Conservation (phyloP, 1,140 invertebrate genomes). For the Drosophila navojoa region DNA sequence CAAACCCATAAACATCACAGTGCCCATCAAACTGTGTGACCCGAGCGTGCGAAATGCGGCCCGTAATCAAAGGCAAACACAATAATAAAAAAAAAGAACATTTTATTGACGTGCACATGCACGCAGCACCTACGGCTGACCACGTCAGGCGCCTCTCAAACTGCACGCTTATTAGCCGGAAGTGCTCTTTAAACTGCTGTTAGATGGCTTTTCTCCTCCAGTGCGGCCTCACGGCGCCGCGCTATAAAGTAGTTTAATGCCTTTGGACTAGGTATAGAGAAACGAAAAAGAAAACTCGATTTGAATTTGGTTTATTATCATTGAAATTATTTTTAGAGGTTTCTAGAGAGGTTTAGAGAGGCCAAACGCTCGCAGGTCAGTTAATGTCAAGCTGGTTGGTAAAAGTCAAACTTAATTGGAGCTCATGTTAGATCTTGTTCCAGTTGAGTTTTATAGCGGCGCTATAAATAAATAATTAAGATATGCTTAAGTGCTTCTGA, state of each 20-base stretch:
- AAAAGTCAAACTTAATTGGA: not conserved
- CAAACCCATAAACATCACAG: constrained; percentile 55
- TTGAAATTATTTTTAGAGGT: not conserved
- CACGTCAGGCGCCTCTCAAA: constrained; percentile 13
- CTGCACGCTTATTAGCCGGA: constrained; percentile 38
- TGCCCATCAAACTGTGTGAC: constrained; percentile 65
- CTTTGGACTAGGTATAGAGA: not conserved
- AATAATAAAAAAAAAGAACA: constrained; percentile 54
- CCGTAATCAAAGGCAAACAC: constrained; percentile 58
- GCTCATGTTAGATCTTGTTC: too few species aligned
- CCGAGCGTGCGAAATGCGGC: constrained; percentile 12
- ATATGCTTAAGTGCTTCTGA: too few species aligned
- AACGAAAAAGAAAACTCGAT: not conserved
- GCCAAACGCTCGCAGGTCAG: not conserved
- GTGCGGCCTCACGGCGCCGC: too few species aligned
- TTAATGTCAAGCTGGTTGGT: not conserved
- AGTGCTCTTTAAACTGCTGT: constrained; percentile 39
- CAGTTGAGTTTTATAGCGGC: too few species aligned
- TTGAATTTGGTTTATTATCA: not conserved
- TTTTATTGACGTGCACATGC: constrained; percentile 44
- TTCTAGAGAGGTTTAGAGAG: not conserved
- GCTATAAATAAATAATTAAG: too few species aligned
- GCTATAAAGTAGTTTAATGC: not conserved
- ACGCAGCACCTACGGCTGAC: not conserved
- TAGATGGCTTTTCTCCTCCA: constrained; percentile 5